phyloP scores from a whole-genome alignment of 2,888 invertebrate genomes.

The Craniophora ligustri region DNA sequence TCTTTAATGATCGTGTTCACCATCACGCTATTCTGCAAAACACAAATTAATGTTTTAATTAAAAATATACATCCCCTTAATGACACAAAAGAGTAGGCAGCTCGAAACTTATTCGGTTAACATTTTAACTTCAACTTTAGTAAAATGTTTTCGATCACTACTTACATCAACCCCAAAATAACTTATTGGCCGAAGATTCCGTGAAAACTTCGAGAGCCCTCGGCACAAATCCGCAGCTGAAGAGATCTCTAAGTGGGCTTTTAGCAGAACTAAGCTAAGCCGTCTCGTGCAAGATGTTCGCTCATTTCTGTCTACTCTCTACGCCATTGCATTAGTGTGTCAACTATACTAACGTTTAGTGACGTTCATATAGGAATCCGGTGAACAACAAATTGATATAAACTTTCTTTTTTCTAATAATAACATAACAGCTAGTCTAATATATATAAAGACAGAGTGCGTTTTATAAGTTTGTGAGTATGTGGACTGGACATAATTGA shows the following conservation, averaged over 20 bases:
- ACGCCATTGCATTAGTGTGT: slow-evolving; percentile 73
- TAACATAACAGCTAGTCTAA: too few relatives aligned
- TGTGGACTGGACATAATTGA: slow-evolving; percentile 1
- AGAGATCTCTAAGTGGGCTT: slow-evolving; percentile 88
- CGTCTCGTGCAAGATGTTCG: slow-evolving; percentile 82
- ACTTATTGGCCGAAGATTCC: slow-evolving; percentile 80
- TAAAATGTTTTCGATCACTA: slow-evolving; percentile 56
- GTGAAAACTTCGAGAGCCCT: slow-evolving; percentile 80
- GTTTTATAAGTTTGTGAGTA: slow-evolving; percentile 15
- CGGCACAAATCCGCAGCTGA: slow-evolving; percentile 82
- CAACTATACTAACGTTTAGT: slow-evolving; percentile 45
- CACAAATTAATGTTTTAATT: slow-evolving; percentile 63
- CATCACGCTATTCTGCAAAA: slow-evolving; percentile 50
- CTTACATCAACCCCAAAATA: slow-evolving; percentile 71
- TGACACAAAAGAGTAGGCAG: slow-evolving; percentile 3
- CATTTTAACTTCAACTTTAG: slow-evolving; percentile 17
- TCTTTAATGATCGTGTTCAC: slow-evolving; percentile 67
- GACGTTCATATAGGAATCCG: slow-evolving; percentile 29
- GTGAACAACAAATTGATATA: slow-evolving; percentile 33
- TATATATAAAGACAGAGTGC: too few relatives aligned
- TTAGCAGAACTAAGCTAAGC: slow-evolving; percentile 86
- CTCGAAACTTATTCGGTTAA: slow-evolving; percentile 3
- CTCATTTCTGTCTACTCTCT: slow-evolving; percentile 81
- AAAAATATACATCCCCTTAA: slow-evolving; percentile 40
- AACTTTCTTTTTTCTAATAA: too few relatives aligned